These are phyloP conservation scores for Sebastolobus altivelis DNA, from an alignment of 2,797 vertebrate genomes.

Conservation along the genomic window DNA sequence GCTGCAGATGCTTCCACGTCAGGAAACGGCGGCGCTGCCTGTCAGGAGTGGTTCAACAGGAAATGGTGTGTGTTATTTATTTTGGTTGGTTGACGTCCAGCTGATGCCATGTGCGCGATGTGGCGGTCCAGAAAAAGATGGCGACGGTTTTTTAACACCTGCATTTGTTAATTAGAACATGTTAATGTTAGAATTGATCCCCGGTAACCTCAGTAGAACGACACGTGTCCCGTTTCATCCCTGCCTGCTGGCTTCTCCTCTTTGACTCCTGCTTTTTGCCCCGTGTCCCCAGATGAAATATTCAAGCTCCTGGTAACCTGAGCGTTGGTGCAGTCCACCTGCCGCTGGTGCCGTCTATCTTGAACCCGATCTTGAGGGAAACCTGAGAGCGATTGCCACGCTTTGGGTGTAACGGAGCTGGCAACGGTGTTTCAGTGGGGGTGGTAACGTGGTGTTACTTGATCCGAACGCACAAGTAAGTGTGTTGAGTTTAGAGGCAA, in stretches of 20 bases:
- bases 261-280: slow-evolving; percentile 66
- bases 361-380: slow-evolving; percentile 74
- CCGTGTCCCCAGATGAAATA: slow-evolving; percentile 76
- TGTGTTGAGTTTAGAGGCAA: slow-evolving; percentile 8
- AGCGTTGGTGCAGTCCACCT: slow-evolving; percentile 59
- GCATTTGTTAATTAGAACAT: slow-evolving; percentile 45
- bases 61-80: slow-evolving; percentile 62
- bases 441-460: slow-evolving; percentile 12
- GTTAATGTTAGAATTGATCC: slow-evolving; percentile 43
- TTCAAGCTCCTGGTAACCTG: slow-evolving; percentile 72
- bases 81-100: slow-evolving; percentile 63
- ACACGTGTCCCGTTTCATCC: slow-evolving; percentile 54
- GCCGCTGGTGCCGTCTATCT: slow-evolving; percentile 40
- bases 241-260: slow-evolving; percentile 11
- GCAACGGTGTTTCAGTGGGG: slow-evolving; percentile 7
- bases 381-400: slow-evolving; percentile 64
- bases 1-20: slow-evolving; percentile 68
- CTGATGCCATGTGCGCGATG: slow-evolving; percentile 17
- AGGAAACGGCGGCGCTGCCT: slow-evolving; percentile 63
- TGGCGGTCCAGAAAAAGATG: slow-evolving; percentile 1
- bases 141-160: slow-evolving; percentile 32
- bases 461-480: slow-evolving; percentile 32
- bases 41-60: slow-evolving; percentile 58
- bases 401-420: slow-evolving; percentile 62
- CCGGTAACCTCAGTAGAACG: slow-evolving; percentile 44